These are phyloP conservation scores for Epizoanthus ramosus DNA, from an alignment of 92 coral and sea anemone genomes.

Conservation along the genomic window DNA sequence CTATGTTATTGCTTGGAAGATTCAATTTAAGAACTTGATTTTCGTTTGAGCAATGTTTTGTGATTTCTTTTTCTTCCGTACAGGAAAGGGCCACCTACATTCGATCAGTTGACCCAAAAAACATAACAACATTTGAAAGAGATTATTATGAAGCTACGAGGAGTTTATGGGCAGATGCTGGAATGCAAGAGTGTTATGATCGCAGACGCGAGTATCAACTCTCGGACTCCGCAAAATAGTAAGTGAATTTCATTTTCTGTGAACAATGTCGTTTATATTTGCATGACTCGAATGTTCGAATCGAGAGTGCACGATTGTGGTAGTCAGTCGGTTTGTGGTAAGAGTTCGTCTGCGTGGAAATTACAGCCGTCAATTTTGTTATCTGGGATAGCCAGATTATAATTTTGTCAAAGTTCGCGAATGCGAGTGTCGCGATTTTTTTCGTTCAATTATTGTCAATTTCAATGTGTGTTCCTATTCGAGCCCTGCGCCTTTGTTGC, in stretches of 20 bases:
- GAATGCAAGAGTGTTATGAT: slow-evolving; percentile 97
- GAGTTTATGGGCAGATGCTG: slow-evolving; percentile 91
- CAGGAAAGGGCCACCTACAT: slow-evolving; percentile 91
- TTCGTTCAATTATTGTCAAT: slow-evolving; percentile 13
- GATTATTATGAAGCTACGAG: slow-evolving; percentile 95
- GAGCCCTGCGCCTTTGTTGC: neutral
- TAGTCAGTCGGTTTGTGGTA: slow-evolving; percentile 18
- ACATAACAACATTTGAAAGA: slow-evolving; percentile 87
- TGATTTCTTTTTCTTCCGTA: slow-evolving; percentile 39
- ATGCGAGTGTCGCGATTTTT: neutral
- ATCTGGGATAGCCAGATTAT: neutral
- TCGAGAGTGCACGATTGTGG: slow-evolving; percentile 35
- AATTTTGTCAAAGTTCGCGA: neutral
- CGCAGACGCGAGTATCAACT: slow-evolving; percentile 96
- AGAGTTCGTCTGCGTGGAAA: neutral
- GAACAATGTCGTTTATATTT: slow-evolving; percentile 24
- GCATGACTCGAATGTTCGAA: slow-evolving; percentile 25
- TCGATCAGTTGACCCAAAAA: slow-evolving; percentile 93
- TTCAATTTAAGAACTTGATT: slow-evolving; percentile 50
- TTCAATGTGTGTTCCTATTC: neutral
- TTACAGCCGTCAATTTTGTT: neutral
- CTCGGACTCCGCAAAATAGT: slow-evolving; percentile 99
- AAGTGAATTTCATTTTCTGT: slow-evolving; percentile 50
- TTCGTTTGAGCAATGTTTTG: slow-evolving; percentile 55
- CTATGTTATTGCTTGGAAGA: slow-evolving; percentile 9